Conservation (phyloP, 2,797 vertebrate genomes). For the Xenentodon cancila region DNA sequence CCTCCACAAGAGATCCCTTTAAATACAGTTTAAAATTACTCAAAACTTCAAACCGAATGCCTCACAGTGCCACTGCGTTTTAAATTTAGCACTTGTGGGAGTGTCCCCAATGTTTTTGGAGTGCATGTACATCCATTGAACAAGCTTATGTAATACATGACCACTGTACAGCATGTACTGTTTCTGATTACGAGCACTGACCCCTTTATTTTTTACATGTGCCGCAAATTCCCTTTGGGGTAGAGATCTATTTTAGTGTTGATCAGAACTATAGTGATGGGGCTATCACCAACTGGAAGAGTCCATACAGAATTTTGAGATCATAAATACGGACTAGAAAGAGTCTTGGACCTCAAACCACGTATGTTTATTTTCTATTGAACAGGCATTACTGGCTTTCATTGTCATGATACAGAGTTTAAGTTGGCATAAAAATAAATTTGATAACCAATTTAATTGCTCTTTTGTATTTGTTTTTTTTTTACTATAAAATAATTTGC, state of each 20-base stretch:
- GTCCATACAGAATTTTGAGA: no score
- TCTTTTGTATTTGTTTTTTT: no score
- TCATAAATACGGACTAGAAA: no score
- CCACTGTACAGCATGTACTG: conserved; percentile 57
- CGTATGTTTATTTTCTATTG: no score
- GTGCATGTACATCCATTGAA: conserved; percentile 41
- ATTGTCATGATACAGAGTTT: no score
- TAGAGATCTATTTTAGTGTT: conserved; percentile 63
- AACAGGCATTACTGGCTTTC: no score
- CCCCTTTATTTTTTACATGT: conserved; percentile 50
- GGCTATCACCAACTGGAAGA: not conserved
- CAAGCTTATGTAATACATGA: conserved; percentile 58
- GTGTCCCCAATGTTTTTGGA: conserved; percentile 26
- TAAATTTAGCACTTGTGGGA: conserved; percentile 9
- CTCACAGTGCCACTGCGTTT: not conserved
- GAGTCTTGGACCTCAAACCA: no score
- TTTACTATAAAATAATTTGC: no score
- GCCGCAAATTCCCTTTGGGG: conserved; percentile 57
- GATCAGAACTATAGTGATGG: conserved; percentile 39
- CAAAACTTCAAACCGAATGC: not conserved
- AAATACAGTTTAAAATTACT: conserved; percentile 5
- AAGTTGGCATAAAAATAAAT: no score
- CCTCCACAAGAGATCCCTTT: conserved; percentile 44
- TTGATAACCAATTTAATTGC: no score
- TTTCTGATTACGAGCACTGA: conserved; percentile 58